Percentiles rank a stretch among this genome's conserved stretches.
phyloP scores from a whole-genome alignment of 2,113 vertebrate genomes.

The Genyomyrus donnyi region DNA sequence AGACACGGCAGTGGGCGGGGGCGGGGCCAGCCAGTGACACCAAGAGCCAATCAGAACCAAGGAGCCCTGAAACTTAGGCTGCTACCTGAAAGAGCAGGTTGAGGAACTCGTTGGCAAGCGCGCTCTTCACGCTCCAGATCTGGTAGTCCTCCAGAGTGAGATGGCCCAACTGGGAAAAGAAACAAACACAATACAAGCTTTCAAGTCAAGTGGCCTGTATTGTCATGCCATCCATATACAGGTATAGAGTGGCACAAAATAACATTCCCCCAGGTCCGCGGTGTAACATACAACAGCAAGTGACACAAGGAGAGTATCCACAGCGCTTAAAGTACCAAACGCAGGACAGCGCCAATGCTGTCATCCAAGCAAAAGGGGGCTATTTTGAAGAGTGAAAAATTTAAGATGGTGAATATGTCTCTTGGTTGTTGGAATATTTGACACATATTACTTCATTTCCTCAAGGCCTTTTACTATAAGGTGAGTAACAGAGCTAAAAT shows the following conservation, averaged over 20 bases:
- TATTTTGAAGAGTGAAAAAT: neutral
- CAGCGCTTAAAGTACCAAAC: neutral
- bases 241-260: neutral
- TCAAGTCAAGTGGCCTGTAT: neutral
- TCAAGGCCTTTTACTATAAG: neutral
- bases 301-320: neutral
- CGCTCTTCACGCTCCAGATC: slow-evolving; percentile 97
- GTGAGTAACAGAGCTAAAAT: neutral
- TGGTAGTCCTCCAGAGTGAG: slow-evolving; percentile 96
- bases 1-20: neutral
- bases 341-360: neutral
- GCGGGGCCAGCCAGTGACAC: neutral
- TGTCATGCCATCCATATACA: neutral
- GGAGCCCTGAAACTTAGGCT: neutral
- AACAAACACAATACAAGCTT: slow-evolving; percentile 18
- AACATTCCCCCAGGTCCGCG: neutral
- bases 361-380: neutral
- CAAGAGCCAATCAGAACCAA: neutral
- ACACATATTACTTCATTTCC: neutral
- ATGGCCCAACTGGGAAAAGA: slow-evolving; percentile 71
- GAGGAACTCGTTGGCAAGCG: slow-evolving; percentile 93
- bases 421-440: neutral
- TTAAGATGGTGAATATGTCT: neutral
- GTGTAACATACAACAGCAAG: neutral
- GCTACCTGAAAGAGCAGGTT: slow-evolving; percentile 95